phyloP scores from a whole-genome alignment of 2,888 invertebrate genomes.

The Halictus ligatus region DNA sequence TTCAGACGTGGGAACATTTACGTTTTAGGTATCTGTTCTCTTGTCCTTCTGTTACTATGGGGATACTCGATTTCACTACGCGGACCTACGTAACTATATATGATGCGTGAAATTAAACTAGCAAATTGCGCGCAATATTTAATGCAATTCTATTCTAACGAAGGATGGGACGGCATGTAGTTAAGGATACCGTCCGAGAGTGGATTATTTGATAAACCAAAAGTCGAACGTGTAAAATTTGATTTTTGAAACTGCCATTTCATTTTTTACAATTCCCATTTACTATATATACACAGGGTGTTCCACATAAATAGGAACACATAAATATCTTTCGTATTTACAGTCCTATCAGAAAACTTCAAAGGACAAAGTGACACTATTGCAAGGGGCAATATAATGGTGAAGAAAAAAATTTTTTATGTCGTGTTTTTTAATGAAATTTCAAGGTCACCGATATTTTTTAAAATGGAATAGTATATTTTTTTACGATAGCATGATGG shows the following conservation, averaged over 20 bases:
- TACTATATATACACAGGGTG: background rate
- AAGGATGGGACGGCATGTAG: background rate
- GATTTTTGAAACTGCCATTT: background rate
- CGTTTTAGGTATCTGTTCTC: slow-evolving; percentile 47
- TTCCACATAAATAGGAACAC: too few relatives aligned
- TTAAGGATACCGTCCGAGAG: background rate
- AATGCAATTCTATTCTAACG: background rate
- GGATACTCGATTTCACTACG: slow-evolving; percentile 53
- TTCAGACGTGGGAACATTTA: slow-evolving; percentile 56
- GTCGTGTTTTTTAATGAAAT: too few relatives aligned
- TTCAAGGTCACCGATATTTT: too few relatives aligned
- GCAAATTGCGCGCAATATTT: slow-evolving; percentile 27
- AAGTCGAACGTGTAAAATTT: background rate
- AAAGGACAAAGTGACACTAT: too few relatives aligned
- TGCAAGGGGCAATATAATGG: too few relatives aligned
- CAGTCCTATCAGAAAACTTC: too few relatives aligned
- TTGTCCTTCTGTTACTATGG: slow-evolving; percentile 33
- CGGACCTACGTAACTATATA: slow-evolving; percentile 24
- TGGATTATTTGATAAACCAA: background rate
- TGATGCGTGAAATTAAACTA: slow-evolving; percentile 51
- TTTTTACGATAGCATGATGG: too few relatives aligned
- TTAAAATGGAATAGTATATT: too few relatives aligned
- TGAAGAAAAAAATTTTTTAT: too few relatives aligned
- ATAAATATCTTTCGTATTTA: too few relatives aligned
- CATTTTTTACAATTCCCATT: background rate